A percentile compares a stretch with the other conserved stretches of the same genome.
Evolutionary conservation across 2,888 invertebrate genomes (phyloP).

Genomic region (Lasioglossum lativentre): DNA sequence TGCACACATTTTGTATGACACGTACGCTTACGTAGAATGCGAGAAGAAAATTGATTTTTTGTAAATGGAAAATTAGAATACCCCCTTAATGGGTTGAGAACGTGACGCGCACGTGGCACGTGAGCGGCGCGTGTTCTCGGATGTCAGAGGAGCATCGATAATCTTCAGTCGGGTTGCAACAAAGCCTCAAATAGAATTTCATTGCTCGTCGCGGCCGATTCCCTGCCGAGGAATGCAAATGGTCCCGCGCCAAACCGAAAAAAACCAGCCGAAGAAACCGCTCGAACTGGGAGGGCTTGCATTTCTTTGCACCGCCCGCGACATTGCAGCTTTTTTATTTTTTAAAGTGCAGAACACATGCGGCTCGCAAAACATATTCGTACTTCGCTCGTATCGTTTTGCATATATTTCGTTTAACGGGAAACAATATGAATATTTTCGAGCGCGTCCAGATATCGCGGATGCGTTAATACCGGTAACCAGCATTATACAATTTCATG

Average conservation of each 20-base stretch:
- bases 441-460: not conserved
- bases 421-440: not conserved
- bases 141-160: slow-evolving; percentile 22
- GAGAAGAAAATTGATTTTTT: not conserved
- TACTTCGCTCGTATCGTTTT: not conserved
- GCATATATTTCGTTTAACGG: not conserved
- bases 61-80: not conserved
- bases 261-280: slow-evolving; percentile 23
- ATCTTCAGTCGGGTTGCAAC: slow-evolving; percentile 1
- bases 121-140: slow-evolving; percentile 7
- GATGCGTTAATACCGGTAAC: not conserved
- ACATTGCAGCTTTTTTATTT: not conserved
- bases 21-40: not conserved
- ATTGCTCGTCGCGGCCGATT: slow-evolving; percentile 16
- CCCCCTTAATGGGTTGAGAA: not conserved
- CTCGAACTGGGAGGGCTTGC: slow-evolving; percentile 31
- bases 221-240: slow-evolving; percentile 30
- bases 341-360: slow-evolving; percentile 15
- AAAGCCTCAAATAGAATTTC: slow-evolving; percentile 41
- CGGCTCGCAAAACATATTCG: not conserved
- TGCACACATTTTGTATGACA: no score
- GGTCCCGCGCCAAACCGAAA: not conserved
- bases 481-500: not conserved
- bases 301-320: slow-evolving; percentile 34
- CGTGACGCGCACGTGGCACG: slow-evolving; percentile 12